Conservation (phyloP, 2,888 invertebrate species). For the Ectemnius continuus region DNA sequence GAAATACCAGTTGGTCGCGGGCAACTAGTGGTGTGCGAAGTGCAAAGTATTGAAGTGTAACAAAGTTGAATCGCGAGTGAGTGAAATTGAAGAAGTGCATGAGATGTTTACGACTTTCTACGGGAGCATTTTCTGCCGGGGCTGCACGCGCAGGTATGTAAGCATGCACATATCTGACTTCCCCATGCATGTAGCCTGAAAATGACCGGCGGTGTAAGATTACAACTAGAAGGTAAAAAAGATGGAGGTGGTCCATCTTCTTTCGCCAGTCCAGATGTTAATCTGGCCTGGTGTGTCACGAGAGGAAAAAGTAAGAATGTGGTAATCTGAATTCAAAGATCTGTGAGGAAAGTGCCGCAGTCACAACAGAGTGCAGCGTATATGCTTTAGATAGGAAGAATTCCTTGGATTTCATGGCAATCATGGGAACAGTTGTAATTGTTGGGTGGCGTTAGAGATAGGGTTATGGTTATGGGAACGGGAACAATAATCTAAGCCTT, state of each 20-base stretch:
- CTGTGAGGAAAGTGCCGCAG: slow-evolving; percentile 39
- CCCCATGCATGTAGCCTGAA: slow-evolving; percentile 30
- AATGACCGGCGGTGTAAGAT: slow-evolving; percentile 48
- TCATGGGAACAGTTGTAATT: too few relatives aligned
- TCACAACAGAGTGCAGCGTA: not conserved
- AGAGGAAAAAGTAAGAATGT: slow-evolving; percentile 60
- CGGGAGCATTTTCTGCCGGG: not conserved
- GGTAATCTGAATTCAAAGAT: slow-evolving; percentile 62
- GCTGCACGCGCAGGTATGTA: not conserved
- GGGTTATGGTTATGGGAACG: too few relatives aligned
- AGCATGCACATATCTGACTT: slow-evolving; percentile 10
- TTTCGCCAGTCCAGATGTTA: slow-evolving; percentile 49
- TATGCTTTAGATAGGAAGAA: slow-evolving; percentile 22
- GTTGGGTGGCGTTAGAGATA: too few relatives aligned
- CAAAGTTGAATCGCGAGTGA: too few relatives aligned
- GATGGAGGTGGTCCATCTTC: slow-evolving; percentile 44
- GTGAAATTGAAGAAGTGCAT: too few relatives aligned
- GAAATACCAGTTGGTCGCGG: too few relatives aligned
- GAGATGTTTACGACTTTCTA: not conserved
- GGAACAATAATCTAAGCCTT: too few relatives aligned
- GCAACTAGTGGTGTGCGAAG: too few relatives aligned
- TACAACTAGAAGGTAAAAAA: slow-evolving; percentile 24
- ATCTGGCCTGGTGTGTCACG: slow-evolving; percentile 34
- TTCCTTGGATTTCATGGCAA: slow-evolving; percentile 26
- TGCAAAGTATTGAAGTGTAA: too few relatives aligned